Conservation (phyloP, 2,113 vertebrate genomes). For the Chaenocephalus aceratus region DNA sequence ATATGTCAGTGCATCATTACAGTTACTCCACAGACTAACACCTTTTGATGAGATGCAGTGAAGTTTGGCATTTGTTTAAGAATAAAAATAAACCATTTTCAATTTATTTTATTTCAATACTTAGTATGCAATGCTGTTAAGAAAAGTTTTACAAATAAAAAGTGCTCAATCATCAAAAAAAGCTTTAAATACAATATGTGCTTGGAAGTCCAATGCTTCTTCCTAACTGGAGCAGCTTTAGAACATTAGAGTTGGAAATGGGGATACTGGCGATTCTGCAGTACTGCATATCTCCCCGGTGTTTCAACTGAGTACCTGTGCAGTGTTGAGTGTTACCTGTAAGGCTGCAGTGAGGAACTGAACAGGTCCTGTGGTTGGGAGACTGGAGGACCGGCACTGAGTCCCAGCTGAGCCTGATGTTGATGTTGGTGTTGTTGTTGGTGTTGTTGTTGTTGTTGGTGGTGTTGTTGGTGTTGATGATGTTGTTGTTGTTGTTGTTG, state of each 20-base stretch:
- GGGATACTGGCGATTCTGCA: not conserved
- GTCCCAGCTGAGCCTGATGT: constrained; percentile 91
- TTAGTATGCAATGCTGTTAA: too few species aligned
- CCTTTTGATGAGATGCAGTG: too few species aligned
- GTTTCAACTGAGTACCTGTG: not conserved
- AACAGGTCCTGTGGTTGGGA: constrained; percentile 97
- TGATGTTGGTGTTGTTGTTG: constrained; percentile 77
- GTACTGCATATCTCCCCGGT: not conserved
- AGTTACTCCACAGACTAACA: too few species aligned
- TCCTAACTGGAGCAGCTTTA: too few species aligned
- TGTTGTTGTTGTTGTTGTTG: constrained; percentile 65
- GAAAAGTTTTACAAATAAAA: too few species aligned
- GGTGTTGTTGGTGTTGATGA: not conserved
- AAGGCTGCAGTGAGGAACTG: constrained; percentile 93
- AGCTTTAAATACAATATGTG: too few species aligned
- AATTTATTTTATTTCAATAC: too few species aligned
- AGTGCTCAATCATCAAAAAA: too few species aligned
- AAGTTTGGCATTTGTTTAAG: too few species aligned
- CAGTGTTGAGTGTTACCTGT: constrained; percentile 84
- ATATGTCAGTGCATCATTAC: too few species aligned
- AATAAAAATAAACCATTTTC: too few species aligned
- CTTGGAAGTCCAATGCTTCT: too few species aligned
- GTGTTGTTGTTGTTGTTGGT: not conserved
- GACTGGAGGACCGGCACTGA: constrained; percentile 91
- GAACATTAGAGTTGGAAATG: not conserved